Evolutionary conservation across 2,113 vertebrate genomes (phyloP).

Genomic region (Corvus moneduloides): DNA sequence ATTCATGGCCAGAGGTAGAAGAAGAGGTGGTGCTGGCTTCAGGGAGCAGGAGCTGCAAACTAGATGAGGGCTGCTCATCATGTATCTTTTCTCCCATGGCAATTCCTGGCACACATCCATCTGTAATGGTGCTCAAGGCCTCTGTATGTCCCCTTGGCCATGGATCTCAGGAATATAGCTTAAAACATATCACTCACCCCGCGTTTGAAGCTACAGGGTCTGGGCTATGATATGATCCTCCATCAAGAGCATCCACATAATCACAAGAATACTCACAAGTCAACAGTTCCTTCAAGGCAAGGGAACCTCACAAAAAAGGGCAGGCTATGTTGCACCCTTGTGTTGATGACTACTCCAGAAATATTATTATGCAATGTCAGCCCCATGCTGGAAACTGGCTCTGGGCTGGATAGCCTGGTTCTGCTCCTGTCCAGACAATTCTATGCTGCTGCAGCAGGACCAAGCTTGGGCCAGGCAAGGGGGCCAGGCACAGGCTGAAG

Average conservation of each 20-base stretch:
- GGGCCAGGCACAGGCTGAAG: not conserved
- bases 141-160: not conserved
- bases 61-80: rapidly evolving
- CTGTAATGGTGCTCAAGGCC: not conserved
- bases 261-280: not conserved
- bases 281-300: not conserved
- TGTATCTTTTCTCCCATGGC: not conserved
- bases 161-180: not conserved
- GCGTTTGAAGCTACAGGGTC: not conserved
- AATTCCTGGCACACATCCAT: not conserved
- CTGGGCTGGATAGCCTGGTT: not conserved
- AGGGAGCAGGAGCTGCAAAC: not conserved
- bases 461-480: not conserved
- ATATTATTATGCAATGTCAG: not conserved
- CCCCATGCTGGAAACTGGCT: not conserved
- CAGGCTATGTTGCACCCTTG: not conserved
- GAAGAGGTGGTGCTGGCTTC: not conserved
- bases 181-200: not conserved
- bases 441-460: not conserved
- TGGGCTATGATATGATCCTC: not conserved
- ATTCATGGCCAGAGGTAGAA: not conserved
- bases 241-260: not conserved
- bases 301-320: not conserved
- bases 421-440: not conserved
- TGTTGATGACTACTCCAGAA: not conserved